Percentiles rank a stretch among this genome's conserved stretches.
phyloP scores from a whole-genome alignment of 2,113 vertebrate genomes.

The Motacilla tschutschensis region DNA sequence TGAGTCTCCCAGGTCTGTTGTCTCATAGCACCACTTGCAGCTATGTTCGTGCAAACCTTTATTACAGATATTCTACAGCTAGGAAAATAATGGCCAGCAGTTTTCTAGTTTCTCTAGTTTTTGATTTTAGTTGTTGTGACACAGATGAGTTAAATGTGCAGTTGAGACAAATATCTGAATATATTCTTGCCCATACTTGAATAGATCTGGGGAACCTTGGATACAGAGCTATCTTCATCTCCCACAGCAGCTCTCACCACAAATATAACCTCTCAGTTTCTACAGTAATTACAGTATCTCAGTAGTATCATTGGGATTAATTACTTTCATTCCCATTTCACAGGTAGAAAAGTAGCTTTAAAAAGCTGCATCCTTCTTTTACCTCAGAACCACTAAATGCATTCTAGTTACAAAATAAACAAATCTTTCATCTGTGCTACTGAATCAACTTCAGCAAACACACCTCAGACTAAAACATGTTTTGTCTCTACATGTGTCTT shows the following conservation, averaged over 20 bases:
- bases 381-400: background rate
- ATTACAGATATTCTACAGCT: background rate
- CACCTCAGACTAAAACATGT: background rate
- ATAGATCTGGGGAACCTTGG: background rate
- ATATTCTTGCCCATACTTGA: conserved; percentile 3
- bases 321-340: background rate
- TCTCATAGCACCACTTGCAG: background rate
- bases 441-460: background rate
- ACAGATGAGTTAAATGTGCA: background rate
- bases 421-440: background rate
- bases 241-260: background rate
- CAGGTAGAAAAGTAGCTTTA: background rate
- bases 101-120: background rate
- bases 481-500: background rate
- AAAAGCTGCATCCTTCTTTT: background rate
- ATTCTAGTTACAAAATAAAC: background rate
- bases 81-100: background rate
- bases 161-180: background rate
- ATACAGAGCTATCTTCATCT: background rate
- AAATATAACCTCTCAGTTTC: background rate
- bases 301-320: background rate
- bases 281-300: background rate
- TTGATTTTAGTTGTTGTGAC: conserved; percentile 24
- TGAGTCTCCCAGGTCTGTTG: background rate
- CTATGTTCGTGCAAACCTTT: background rate